Conservation (phyloP, 2,888 invertebrate species). For the Anodontia alba region DNA sequence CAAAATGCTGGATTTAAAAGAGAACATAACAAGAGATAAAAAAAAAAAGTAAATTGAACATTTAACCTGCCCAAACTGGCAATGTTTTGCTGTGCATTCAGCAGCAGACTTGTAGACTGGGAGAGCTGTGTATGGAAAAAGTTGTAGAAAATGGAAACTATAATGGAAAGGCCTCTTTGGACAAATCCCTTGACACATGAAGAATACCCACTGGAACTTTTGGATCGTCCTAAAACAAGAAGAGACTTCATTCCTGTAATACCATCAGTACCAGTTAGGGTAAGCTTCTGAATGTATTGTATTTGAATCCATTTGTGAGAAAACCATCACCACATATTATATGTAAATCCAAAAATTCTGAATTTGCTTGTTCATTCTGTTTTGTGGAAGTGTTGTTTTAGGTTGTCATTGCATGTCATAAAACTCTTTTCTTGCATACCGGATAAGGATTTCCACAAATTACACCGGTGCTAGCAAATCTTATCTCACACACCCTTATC, state of each 20-base stretch:
- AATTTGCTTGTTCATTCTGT: no score
- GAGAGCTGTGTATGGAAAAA: neutral
- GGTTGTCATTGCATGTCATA: no score
- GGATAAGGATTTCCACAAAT: no score
- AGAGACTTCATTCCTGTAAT: constrained; percentile 40
- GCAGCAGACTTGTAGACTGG: neutral
- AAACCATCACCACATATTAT: no score
- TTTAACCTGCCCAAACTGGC: neutral
- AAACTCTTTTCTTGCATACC: no score
- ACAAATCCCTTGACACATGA: constrained; percentile 9
- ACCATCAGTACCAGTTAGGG: neutral
- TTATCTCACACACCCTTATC: no score
- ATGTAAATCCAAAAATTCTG: no score
- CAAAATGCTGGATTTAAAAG: no score
- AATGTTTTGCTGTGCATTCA: neutral
- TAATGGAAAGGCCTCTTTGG: constrained; percentile 14
- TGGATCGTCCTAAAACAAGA: constrained; percentile 50
- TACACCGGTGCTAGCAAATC: no score
- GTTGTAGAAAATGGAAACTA: constrained; percentile 15
- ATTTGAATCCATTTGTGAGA: neutral
- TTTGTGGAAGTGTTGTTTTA: no score
- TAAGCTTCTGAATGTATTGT: neutral
- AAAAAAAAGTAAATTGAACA: no score
- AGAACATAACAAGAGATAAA: no score
- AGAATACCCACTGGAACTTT: constrained; percentile 41